Evolutionary conservation across 1,140 invertebrate genomes (phyloP).

Genomic region (Drosophila ambigua): DNA sequence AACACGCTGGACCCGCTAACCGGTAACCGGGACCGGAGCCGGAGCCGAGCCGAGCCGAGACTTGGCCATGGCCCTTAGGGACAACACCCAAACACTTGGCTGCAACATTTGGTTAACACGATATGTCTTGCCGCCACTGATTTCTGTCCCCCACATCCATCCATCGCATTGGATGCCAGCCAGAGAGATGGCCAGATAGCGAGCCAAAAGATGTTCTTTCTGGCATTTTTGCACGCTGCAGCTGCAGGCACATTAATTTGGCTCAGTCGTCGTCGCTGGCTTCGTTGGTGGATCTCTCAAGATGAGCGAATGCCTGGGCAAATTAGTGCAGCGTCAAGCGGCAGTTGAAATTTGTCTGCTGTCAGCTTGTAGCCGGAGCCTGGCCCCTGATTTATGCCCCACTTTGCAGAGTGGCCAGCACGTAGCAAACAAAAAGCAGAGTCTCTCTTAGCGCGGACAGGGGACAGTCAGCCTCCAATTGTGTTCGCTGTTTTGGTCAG

Average conservation of each 20-base stretch:
- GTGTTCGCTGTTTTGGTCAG: constrained; percentile 57
- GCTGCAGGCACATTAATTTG: constrained; percentile 75
- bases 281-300: constrained; percentile 49
- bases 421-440: constrained; percentile 47
- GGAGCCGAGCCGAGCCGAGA: constrained; percentile 4
- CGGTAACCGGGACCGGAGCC: neutral
- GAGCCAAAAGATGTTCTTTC: neutral
- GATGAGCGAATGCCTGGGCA: constrained; percentile 78
- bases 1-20: constrained; percentile 35
- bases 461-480: constrained; percentile 51
- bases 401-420: constrained; percentile 55
- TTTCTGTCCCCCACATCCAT: constrained; percentile 37
- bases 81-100: constrained; percentile 72
- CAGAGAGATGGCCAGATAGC: too few relatives aligned
- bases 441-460: neutral
- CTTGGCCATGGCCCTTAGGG: constrained; percentile 52
- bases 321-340: constrained; percentile 78
- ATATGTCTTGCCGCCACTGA: constrained; percentile 70
- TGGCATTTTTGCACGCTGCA: constrained; percentile 41
- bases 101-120: constrained; percentile 78
- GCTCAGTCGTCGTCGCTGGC: constrained; percentile 45
- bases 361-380: constrained; percentile 70
- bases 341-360: constrained; percentile 76
- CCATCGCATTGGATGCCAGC: neutral
- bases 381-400: constrained; percentile 71